These are phyloP conservation scores for Picus viridis DNA, from an alignment of 2,797 vertebrate species.

Conservation along the genomic window DNA sequence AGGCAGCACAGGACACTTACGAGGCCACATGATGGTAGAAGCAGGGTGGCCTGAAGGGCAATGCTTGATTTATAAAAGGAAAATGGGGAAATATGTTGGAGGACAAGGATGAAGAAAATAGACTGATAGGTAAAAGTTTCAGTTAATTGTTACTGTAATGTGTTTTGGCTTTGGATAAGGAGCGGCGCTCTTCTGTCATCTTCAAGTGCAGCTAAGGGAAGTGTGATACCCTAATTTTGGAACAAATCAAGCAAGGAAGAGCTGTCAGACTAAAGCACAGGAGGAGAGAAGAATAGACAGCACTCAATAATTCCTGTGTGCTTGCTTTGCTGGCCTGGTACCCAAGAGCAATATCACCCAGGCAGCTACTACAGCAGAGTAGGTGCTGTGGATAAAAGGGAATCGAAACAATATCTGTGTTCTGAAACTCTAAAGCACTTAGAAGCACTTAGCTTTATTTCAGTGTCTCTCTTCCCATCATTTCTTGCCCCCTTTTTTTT, in stretches of 20 bases:
- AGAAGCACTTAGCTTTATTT: not conserved
- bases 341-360: not conserved
- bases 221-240: conserved; percentile 1
- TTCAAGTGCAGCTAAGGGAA: not conserved
- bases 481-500: not conserved
- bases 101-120: not conserved
- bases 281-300: not conserved
- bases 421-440: not conserved
- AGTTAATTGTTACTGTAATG: conserved; percentile 23
- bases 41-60: not conserved
- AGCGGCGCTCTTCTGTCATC: not conserved
- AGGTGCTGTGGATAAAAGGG: not conserved
- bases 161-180: not conserved
- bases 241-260: not conserved
- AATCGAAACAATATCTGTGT: not conserved
- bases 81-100: not conserved
- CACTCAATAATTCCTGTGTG: not conserved
- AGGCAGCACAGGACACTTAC: not conserved
- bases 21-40: not conserved
- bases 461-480: not conserved
- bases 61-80: not conserved
- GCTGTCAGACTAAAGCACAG: not conserved
- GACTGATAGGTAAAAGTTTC: not conserved
- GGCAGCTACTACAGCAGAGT: not conserved
- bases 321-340: not conserved